Evolutionary conservation across 2,797 vertebrate species (phyloP), one percentile per base, ranked within the genome.

Genomic region (Champsocephalus esox): DNA sequence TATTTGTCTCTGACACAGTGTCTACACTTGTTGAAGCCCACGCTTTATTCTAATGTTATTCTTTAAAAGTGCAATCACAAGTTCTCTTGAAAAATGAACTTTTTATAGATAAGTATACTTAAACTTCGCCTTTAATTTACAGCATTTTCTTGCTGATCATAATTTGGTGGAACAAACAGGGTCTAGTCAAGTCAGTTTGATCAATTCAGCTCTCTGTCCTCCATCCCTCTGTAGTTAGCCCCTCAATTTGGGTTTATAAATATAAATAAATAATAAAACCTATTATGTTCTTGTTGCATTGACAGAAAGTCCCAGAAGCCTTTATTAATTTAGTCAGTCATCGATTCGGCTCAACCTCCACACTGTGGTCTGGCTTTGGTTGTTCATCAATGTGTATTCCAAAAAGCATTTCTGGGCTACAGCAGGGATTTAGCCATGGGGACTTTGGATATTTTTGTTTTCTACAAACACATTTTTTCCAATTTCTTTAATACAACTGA

Each of bases 291-390:
- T 50, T 38, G 7, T 41, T 14, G 38, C 80, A 70, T 60, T 44
- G 75, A 79, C 52, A 38, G n/a, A n/a, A 32, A 32, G 24, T 60
- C 71, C 50, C 63, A 52, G 63, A 46, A 62, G 70, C 24, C n/a
- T 12, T 9, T 3, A 17, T 3, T 55, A 73, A 79, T 81, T 69
- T 32, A 56, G 46, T 54, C 51, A 34, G 24, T 13, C 64, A 84
- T 77, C 0, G 67, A 84, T 84, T 83, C 1, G 12, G 43, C 49
- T 77, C 60, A 48, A n/a, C 46, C 68, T 48, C 38, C 34, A 45
- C 24, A 13, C 24, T 41, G 7, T 43, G 58, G n/a, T 54, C 2
- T 4, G 14, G 17, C 45, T 54, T 38, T 28, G 66, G 43, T 46
- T 69, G 12, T 16, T 48, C 13, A 51, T 65, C 54, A 32, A 10